Conservation (phyloP, 2,888 invertebrate genomes). For the Diaperis boleti region DNA sequence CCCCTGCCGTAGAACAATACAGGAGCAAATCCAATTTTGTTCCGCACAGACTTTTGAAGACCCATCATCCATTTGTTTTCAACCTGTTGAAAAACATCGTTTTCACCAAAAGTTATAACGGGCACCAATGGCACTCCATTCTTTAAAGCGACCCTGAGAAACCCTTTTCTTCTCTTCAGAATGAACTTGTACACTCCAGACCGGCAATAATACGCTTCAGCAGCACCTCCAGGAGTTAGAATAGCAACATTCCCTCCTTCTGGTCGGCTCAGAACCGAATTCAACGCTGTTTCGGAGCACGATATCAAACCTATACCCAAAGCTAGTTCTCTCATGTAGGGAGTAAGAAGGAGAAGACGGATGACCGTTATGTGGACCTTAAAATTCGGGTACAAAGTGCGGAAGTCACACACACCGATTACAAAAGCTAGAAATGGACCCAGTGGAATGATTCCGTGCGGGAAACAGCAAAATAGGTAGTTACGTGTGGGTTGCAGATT, state of each 20-base stretch:
- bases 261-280: conserved; percentile 70
- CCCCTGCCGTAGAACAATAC: conserved; percentile 85
- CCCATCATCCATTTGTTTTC: background rate
- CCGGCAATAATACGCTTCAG: conserved; percentile 85
- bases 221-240: conserved; percentile 89
- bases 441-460: conserved; percentile 74
- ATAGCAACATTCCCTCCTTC: conserved; percentile 74
- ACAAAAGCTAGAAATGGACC: conserved; percentile 86
- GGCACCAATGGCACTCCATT: conserved; percentile 86
- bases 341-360: conserved; percentile 76
- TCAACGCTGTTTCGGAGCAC: conserved; percentile 76
- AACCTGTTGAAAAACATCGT: conserved; percentile 74
- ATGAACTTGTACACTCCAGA: conserved; percentile 79
- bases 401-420: conserved; percentile 66
- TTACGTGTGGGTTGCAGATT: conserved; percentile 84
- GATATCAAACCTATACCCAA: conserved; percentile 70
- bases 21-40: conserved; percentile 80
- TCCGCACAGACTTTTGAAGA: conserved; percentile 77
- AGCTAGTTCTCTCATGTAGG: conserved; percentile 78
- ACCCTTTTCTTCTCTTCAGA: conserved; percentile 80
- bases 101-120: conserved; percentile 91
- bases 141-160: conserved; percentile 58
- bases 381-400: conserved; percentile 67
- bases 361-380: conserved; percentile 69
- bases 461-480: conserved; percentile 86